phyloP scores from a whole-genome alignment of 1,140 invertebrate species.

The Octopus bimaculoides region DNA sequence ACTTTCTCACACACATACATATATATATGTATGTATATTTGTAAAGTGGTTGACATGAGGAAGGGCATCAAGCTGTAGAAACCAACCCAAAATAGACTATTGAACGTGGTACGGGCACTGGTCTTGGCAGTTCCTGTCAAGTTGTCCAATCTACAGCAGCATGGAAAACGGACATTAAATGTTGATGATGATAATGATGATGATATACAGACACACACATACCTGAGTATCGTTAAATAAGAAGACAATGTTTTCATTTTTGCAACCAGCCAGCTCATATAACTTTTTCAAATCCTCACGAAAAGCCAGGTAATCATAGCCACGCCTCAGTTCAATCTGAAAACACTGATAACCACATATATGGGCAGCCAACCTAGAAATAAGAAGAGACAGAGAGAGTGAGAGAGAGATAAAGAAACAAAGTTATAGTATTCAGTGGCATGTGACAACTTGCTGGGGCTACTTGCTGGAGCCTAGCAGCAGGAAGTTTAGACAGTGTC shows the following conservation, averaged over 20 bases:
- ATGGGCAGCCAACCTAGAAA: slow-evolving; percentile 51
- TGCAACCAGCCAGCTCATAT: slow-evolving; percentile 57
- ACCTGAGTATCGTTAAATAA: slow-evolving; percentile 47
- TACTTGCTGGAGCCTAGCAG: too few relatives aligned
- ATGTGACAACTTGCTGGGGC: too few relatives aligned
- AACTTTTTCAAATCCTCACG: slow-evolving; percentile 74
- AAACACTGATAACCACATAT: slow-evolving; percentile 54
- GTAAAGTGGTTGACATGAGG: too few relatives aligned
- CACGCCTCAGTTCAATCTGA: slow-evolving; percentile 64
- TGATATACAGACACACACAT: not conserved
- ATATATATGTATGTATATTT: not conserved
- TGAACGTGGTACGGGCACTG: too few relatives aligned
- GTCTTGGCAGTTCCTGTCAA: too few relatives aligned
- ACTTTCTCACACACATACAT: not conserved
- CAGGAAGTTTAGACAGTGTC: too few relatives aligned
- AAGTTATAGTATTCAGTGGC: not conserved
- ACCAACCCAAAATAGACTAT: too few relatives aligned
- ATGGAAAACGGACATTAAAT: too few relatives aligned
- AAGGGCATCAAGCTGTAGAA: too few relatives aligned
- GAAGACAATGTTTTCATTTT: slow-evolving; percentile 52
- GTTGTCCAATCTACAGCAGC: too few relatives aligned
- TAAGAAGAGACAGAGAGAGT: not conserved
- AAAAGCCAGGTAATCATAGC: slow-evolving; percentile 74
- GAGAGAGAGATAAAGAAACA: not conserved
- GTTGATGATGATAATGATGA: too few relatives aligned